Percentiles rank a stretch among this genome's conserved stretches.
phyloP scores from a whole-genome alignment of 1,140 invertebrate species.

The Caenorhabditis elegans region WBcel235 BX284606.5:6301001-6301500 shows the following conservation, averaged over 20 bases:
- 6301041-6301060: slow-evolving; percentile 62
- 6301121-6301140: slow-evolving; percentile 59
- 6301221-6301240: slow-evolving; percentile 62
- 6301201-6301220: slow-evolving; percentile 34
- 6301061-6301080: slow-evolving; percentile 61
- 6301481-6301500: slow-evolving; percentile 66
- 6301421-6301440: slow-evolving; percentile 54
- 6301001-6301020: neutral
- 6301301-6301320: slow-evolving; percentile 74
- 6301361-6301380: slow-evolving; percentile 93
- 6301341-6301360: slow-evolving; percentile 76
- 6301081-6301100: slow-evolving; percentile 65
- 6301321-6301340: slow-evolving; percentile 56
- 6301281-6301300: slow-evolving; percentile 88
- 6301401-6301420: slow-evolving; percentile 60
- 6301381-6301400: slow-evolving; percentile 87
- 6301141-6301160: slow-evolving; percentile 81
- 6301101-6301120: slow-evolving; percentile 64
- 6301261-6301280: slow-evolving; percentile 97
- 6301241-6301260: slow-evolving; percentile 74
- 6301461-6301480: slow-evolving; percentile 73
- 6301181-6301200: slow-evolving; percentile 71
- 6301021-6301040: slow-evolving; percentile 64
- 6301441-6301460: slow-evolving; percentile 59
- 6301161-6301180: slow-evolving; percentile 85